Evolutionary conservation across 2,888 invertebrate species (phyloP).

Genomic region (Euplexia lucipara): DNA sequence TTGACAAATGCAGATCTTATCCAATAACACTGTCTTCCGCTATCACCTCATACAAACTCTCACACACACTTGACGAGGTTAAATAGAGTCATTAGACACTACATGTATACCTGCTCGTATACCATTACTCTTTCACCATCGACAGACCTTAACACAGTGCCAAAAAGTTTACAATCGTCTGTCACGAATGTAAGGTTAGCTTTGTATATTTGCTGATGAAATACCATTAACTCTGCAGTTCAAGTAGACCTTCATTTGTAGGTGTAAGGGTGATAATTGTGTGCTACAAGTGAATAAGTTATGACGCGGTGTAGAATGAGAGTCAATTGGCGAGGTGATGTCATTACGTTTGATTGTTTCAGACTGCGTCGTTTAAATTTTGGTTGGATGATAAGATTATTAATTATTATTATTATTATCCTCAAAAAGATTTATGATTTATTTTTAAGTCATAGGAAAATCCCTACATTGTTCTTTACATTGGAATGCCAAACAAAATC

Average conservation of each 20-base stretch:
- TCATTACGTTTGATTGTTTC: slow-evolving; percentile 57
- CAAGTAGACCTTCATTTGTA: slow-evolving; percentile 1
- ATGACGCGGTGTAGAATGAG: slow-evolving; percentile 53
- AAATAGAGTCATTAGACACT: slow-evolving; percentile 67
- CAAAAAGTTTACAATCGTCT: slow-evolving; percentile 44
- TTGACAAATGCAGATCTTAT: not conserved
- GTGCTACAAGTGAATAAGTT: not conserved
- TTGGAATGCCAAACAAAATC: too few species aligned
- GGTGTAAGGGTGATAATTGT: slow-evolving; percentile 44
- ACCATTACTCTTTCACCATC: not conserved
- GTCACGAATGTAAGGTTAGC: not conserved
- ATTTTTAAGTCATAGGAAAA: too few species aligned
- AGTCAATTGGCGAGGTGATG: slow-evolving; percentile 75
- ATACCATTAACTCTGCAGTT: slow-evolving; percentile 32
- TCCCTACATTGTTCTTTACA: too few species aligned
- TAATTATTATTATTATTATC: too few species aligned
- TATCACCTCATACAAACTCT: slow-evolving; percentile 30
- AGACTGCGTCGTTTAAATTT: slow-evolving; percentile 35
- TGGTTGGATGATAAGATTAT: slow-evolving; percentile 3
- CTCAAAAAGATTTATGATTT: not conserved
- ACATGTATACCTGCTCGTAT: slow-evolving; percentile 50
- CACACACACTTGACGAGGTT: slow-evolving; percentile 64
- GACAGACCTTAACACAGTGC: slow-evolving; percentile 1
- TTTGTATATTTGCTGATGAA: slow-evolving; percentile 40
- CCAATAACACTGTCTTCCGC: slow-evolving; percentile 7